Percentiles rank a stretch among this genome's conserved stretches.
Evolutionary conservation across 2,797 vertebrate genomes (phyloP).

Genomic region (Lutjanus campechanus): DNA sequence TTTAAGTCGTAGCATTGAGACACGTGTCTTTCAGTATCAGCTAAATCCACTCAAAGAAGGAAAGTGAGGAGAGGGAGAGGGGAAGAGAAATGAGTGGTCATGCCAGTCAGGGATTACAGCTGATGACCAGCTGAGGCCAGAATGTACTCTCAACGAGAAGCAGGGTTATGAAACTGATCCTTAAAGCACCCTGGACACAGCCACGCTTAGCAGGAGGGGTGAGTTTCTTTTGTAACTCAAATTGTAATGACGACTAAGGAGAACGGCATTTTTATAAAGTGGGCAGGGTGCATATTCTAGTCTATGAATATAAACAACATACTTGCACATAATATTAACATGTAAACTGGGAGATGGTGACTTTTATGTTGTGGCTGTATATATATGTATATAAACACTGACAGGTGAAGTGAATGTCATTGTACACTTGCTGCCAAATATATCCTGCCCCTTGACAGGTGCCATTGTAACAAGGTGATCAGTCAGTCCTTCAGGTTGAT

Average conservation of each 20-base stretch:
- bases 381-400: too few species aligned
- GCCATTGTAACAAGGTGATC: too few species aligned
- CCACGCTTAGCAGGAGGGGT: constrained; percentile 9
- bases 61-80: constrained; percentile 48
- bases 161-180: constrained; percentile 67
- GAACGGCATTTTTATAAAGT: not conserved
- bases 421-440: too few species aligned
- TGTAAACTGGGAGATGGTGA: too few species aligned
- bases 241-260: not conserved
- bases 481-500: too few species aligned
- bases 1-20: constrained; percentile 61
- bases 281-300: not conserved
- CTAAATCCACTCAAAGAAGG: constrained; percentile 72
- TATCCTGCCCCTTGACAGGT: too few species aligned
- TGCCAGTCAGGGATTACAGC: constrained; percentile 70
- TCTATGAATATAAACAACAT: not conserved
- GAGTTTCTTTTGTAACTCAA: constrained; percentile 1
- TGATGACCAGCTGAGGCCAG: constrained; percentile 67
- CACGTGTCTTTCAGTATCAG: constrained; percentile 55
- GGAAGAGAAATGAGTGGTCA: constrained; percentile 48
- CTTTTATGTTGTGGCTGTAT: too few species aligned
- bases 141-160: constrained; percentile 65
- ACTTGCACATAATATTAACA: too few species aligned
- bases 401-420: too few species aligned
- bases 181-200: constrained; percentile 26